These are phyloP conservation scores for Phenganax marumi DNA, from an alignment of 92 coral and sea anemone species.

Conservation along the genomic window DNA sequence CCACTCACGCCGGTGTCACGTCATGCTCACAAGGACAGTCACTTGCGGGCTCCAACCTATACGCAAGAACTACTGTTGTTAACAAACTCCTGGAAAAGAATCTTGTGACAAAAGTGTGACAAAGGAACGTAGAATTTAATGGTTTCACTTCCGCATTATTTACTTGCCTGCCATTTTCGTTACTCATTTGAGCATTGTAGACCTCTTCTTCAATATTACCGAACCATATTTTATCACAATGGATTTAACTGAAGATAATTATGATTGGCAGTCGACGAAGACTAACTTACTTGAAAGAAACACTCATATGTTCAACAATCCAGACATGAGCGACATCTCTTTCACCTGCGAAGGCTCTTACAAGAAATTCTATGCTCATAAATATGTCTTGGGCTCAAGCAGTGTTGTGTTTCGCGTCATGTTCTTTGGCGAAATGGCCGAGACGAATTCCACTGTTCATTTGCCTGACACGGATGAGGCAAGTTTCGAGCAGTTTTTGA, in stretches of 20 bases:
- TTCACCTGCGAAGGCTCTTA: neutral
- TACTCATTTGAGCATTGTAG: neutral
- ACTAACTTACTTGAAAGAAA: neutral
- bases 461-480: too few species aligned
- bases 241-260: neutral
- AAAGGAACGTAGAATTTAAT: neutral
- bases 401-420: constrained; percentile 17
- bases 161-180: neutral
- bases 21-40: too few species aligned
- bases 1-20: too few species aligned
- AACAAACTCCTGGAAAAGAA: too few species aligned
- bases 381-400: neutral
- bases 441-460: too few species aligned
- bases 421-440: too few species aligned
- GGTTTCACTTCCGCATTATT: neutral
- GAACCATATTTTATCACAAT: neutral
- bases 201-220: neutral
- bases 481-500: too few species aligned
- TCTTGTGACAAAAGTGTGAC: neutral
- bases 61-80: too few species aligned
- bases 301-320: neutral
- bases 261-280: neutral
- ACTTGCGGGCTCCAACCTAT: too few species aligned
- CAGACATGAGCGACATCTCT: neutral
- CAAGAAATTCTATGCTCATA: neutral